A percentile compares a stretch with the other conserved stretches of the same genome.
Evolutionary conservation across 2,888 invertebrate species (phyloP).

Genomic region (Morpho achilles): DNA sequence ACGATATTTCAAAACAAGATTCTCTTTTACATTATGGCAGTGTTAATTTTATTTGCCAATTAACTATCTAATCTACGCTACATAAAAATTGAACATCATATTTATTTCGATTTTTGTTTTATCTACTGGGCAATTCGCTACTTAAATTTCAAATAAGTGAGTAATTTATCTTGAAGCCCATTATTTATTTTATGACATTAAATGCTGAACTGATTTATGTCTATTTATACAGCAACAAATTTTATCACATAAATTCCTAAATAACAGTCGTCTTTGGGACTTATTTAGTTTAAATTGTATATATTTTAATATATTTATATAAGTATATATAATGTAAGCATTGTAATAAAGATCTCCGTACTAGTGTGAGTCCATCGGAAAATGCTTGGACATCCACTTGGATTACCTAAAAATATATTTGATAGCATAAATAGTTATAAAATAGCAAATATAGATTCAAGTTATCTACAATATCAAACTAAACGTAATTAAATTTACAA

Average conservation of each 20-base stretch:
- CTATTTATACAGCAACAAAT: slow-evolving; percentile 64
- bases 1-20: slow-evolving; percentile 40
- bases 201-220: slow-evolving; percentile 37
- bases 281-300: slow-evolving; percentile 44
- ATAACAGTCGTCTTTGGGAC: slow-evolving; percentile 68
- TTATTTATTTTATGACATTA: slow-evolving; percentile 40
- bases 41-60: slow-evolving; percentile 39
- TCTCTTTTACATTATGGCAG: slow-evolving; percentile 67
- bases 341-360: slow-evolving; percentile 58
- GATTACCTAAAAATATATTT: slow-evolving; percentile 76
- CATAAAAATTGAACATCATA: slow-evolving; percentile 28
- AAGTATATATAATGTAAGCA: slow-evolving; percentile 44
- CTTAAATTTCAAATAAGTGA: too few species aligned
- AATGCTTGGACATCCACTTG: slow-evolving; percentile 73
- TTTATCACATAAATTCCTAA: slow-evolving; percentile 72
- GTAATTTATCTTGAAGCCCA: too few species aligned
- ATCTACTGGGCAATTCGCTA: too few species aligned
- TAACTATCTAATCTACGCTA: slow-evolving; percentile 30
- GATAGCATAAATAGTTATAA: slow-evolving; percentile 52
- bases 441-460: slow-evolving; percentile 14
- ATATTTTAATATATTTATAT: slow-evolving; percentile 33
- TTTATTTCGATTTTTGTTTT: too few species aligned
- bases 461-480: slow-evolving; percentile 24
- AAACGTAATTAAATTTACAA: slow-evolving; percentile 35
- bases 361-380: slow-evolving; percentile 63